Conservation (phyloP, 2,888 invertebrate genomes). For the Trissolcus brochymenae region DNA sequence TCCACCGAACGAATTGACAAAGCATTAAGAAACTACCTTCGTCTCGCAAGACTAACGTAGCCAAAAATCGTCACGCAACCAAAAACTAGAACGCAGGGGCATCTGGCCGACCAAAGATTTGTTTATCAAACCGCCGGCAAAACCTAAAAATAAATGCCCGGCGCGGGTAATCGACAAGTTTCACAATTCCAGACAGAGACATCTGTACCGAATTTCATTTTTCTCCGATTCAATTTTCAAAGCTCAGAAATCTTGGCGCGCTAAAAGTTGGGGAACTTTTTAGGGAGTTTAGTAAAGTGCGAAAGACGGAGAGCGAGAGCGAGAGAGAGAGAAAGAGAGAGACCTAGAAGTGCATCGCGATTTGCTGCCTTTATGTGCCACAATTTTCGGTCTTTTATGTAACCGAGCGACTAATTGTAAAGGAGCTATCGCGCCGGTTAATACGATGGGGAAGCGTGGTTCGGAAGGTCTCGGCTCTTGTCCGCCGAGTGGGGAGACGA, state of each 20-base stretch:
- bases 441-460: constrained; percentile 68
- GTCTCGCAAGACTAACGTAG: not conserved
- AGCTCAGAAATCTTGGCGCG: not conserved
- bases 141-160: constrained; percentile 3
- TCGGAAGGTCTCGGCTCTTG: constrained; percentile 63
- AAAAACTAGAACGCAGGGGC: not conserved
- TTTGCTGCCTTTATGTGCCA: constrained; percentile 64
- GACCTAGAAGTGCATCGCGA: constrained; percentile 24
- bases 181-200: too few relatives aligned
- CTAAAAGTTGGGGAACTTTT: not conserved
- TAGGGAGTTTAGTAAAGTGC: not conserved
- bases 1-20: constrained; percentile 56
- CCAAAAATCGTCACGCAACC: too few relatives aligned
- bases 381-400: constrained; percentile 74
- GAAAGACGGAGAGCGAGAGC: not conserved
- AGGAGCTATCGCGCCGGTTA: constrained; percentile 76
- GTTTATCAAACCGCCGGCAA: not conserved
- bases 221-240: too few relatives aligned
- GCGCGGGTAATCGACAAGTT: not conserved
- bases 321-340: not conserved
- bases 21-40: constrained; percentile 17
- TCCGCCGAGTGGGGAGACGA: constrained; percentile 47
- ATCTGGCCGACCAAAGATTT: constrained; percentile 44
- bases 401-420: constrained; percentile 75
- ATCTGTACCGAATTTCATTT: too few relatives aligned